Percentiles rank a stretch among this genome's conserved stretches.
phyloP scores from a whole-genome alignment of 1,140 invertebrate species.

The Drosophila orena region DNA sequence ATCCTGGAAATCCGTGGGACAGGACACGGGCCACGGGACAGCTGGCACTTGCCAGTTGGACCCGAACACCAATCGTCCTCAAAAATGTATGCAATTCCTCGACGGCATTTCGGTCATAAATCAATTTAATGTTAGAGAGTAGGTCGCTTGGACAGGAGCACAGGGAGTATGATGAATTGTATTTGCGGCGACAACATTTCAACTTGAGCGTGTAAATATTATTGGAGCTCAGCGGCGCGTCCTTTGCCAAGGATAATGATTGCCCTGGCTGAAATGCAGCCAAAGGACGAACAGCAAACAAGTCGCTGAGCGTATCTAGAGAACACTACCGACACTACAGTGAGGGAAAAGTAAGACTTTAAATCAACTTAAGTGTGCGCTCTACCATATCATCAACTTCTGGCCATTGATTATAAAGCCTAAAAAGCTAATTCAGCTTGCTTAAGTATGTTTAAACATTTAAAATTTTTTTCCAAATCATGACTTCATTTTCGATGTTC shows the following conservation, averaged over 20 bases:
- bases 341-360: neutral
- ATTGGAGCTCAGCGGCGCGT: conserved; percentile 52
- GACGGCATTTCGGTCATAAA: conserved; percentile 65
- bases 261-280: conserved; percentile 42
- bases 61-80: conserved; percentile 48
- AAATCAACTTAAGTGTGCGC: too few relatives aligned
- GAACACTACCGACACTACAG: conserved; percentile 26
- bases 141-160: conserved; percentile 24
- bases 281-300: conserved; percentile 23
- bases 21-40: conserved; percentile 39
- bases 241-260: conserved; percentile 52
- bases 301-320: neutral
- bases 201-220: conserved; percentile 71
- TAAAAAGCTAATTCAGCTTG: too few relatives aligned
- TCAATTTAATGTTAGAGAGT: conserved; percentile 62
- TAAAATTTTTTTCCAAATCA: neutral
- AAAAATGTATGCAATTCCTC: conserved; percentile 67
- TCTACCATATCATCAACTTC: too few relatives aligned
- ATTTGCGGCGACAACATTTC: conserved; percentile 68
- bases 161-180: conserved; percentile 67
- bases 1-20: neutral
- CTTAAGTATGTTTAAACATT: too few relatives aligned
- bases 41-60: conserved; percentile 28
- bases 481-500: too few relatives aligned
- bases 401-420: too few relatives aligned